Evolutionary conservation across 2,888 invertebrate species (phyloP), one percentile per base, ranked within the genome.

Genomic region (Leptinotarsa juncta): DNA sequence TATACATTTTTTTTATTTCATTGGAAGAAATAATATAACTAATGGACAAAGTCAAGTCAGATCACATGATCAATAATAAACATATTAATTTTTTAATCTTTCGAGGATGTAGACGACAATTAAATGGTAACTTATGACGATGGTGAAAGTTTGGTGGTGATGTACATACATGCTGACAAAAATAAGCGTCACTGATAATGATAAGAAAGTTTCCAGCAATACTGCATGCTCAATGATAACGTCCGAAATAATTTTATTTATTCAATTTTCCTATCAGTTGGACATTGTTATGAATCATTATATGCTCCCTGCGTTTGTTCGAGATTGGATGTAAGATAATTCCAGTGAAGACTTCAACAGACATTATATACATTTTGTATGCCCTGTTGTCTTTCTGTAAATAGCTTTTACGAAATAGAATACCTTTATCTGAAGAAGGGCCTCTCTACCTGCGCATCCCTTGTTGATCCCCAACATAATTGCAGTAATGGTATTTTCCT

Each of bases 201-300:
- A 42, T 42, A 42, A 32, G 42, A 5, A n/a, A 15, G 42, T 62
- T 32, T 42, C 42, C 62, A 32, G 15, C 16, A n/a, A 16, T 62
- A 62, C 32, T 42, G 62, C 62, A 62, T 62, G 32, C n/a, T 62
- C 42, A 0, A 32, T 18, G 42, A 62, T 62, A 62, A 62, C 62
- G 42, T 26, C 42, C 62, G 10, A 26, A 62, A 62, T 42, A 62
- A 62, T 32, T 62, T 12, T 62, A 42, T 62, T 62, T 62, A 42
- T 62, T 32, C 18, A 12, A 57, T 57, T 57, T 57, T 23, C 57
- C 57, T 23, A 57, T 57, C 57, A 42, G 62, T 62, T n/a, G 62
- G 62, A 62, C 62, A 62, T 62, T 62, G 62, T 62, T 62, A 32
- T 62, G 62, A 62, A 62, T 42, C 62, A n/a, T 62, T 26, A 62